Base-by-base conservation (phyloP, 2,888 invertebrate species). In the Melanargia galathea region DNA sequence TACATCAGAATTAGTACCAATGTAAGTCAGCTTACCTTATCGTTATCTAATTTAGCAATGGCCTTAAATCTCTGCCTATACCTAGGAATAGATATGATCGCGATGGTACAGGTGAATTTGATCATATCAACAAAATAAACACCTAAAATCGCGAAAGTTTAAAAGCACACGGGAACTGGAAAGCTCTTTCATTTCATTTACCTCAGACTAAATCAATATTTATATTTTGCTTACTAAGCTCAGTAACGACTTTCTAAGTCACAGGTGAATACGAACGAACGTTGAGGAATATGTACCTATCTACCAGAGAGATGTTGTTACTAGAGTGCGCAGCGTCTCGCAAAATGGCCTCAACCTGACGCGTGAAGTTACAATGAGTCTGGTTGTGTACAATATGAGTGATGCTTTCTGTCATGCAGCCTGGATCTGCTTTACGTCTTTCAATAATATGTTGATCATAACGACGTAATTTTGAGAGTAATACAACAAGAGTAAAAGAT, bases 221-320 rank as follows among this genome's bases (percentile, higher is more conserved):
- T 40, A 55, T 24, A 55, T 43, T 55, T 55, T 26, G 30, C 57
- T 58, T 45, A 58, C 43, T 58, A 57, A 57, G 33, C 45, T 58
- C 35, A 4, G 33, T 46, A 24, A 46, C 57, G 11, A 48, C 58
- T 58, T 58, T 58, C 58, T 48, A 48, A 38, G 48, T 35, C 58
- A 58, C 58, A 58, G 48, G 58, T 48, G 48, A 58, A 35, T 49
- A 33, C 38, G 20, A 38, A 8, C 8, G 48, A 58, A 22, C 58
- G 46, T 20, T 8, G 24, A 33, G 20, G 5, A 33, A 16, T 43
- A 22, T 10, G 45, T 46, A 46, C 11, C 4, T 46, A 22, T 22
- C 22, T 46, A 20, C 22, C 22, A 13, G 45, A 43, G 43, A 43
- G 16, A 43, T 43, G 2, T 18, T 43, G 6, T 43, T 18, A 18